Percentiles rank a stretch among this genome's conserved stretches.
Evolutionary conservation across 2,113 vertebrate species (phyloP).

Genomic region (Eonycteris spelaea): DNA sequence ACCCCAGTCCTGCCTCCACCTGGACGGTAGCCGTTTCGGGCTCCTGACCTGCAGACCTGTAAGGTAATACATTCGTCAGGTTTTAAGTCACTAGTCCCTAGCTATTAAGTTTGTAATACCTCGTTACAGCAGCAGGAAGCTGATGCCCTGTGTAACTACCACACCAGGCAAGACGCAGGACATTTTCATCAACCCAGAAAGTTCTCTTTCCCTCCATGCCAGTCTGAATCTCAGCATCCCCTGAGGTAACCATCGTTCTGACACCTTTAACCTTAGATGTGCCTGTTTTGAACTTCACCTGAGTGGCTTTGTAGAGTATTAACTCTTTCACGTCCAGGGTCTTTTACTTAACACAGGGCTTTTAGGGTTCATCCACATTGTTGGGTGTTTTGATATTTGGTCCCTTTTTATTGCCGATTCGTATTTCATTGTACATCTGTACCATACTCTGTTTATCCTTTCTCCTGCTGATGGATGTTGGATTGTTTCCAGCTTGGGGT

Average conservation of each 20-base stretch:
- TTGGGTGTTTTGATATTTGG: neutral
- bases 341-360: neutral
- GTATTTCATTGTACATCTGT: fast-evolving
- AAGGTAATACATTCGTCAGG: neutral
- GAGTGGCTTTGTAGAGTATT: neutral
- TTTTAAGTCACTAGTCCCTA: neutral
- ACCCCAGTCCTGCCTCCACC: neutral
- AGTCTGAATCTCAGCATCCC: neutral
- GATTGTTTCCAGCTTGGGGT: neutral
- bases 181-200: neutral
- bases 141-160: neutral
- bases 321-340: neutral
- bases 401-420: neutral
- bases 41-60: neutral
- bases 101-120: neutral
- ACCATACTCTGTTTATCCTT: neutral
- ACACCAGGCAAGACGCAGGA: neutral
- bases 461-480: neutral
- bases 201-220: neutral
- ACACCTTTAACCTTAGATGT: neutral
- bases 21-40: neutral
- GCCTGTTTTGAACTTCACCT: neutral
- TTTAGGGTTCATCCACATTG: neutral
- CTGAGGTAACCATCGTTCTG: neutral
- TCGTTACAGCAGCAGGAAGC: neutral